These are phyloP conservation scores for Poecilia gillii DNA, from an alignment of 2,797 vertebrate species.

Conservation along the genomic window DNA sequence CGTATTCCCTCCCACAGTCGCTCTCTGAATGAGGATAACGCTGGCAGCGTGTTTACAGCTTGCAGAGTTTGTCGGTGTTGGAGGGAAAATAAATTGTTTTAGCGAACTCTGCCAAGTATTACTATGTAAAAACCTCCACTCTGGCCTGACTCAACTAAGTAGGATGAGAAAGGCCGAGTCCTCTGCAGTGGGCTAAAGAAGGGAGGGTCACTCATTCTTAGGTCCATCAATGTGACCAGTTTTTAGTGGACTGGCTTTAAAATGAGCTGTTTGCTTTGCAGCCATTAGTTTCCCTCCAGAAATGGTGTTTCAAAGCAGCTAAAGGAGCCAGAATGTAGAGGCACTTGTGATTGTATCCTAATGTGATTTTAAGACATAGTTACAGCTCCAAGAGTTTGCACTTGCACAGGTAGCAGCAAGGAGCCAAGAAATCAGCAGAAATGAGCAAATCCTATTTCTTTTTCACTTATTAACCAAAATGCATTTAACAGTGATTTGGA, in stretches of 20 bases:
- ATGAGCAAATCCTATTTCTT: neutral
- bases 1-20: conserved; percentile 47
- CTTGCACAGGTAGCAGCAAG: neutral
- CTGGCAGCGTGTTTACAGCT: conserved; percentile 41
- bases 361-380: neutral
- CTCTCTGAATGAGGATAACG: conserved; percentile 31
- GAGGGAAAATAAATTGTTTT: conserved; percentile 18
- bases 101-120: conserved; percentile 5
- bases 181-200: conserved; percentile 1
- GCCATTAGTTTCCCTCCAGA: neutral
- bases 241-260: conserved; percentile 13
- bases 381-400: neutral
- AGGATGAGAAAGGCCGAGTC: conserved; percentile 28
- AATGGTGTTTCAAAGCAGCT: neutral
- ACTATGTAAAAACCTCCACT: conserved; percentile 13
- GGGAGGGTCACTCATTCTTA: conserved; percentile 19
- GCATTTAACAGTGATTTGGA: neutral
- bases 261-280: neutral
- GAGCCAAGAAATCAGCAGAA: neutral
- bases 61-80: conserved; percentile 11
- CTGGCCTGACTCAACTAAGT: conserved; percentile 6
- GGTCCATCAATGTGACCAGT: conserved; percentile 25
- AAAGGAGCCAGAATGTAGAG: neutral
- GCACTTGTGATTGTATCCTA: neutral
- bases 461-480: neutral